A percentile compares a stretch with the other conserved stretches of the same genome.
Conservation (phyloP, 2,888 invertebrate genomes). For the Metellina segmentata region DNA sequence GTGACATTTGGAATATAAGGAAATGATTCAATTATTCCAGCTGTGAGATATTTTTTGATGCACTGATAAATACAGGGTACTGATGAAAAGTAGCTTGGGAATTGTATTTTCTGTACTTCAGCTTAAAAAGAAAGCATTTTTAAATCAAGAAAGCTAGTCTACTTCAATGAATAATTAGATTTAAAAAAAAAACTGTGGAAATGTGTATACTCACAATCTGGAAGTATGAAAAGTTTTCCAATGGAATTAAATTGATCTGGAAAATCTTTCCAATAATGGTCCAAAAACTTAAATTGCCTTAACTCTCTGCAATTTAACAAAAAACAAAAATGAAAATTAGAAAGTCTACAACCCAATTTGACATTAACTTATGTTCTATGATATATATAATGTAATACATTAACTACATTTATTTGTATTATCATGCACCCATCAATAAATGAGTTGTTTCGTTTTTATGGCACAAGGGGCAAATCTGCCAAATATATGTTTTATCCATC, state of each 20-base stretch:
- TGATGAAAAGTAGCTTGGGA: constrained; percentile 84
- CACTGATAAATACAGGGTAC: constrained; percentile 89
- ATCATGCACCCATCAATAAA: no score
- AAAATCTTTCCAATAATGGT: constrained; percentile 93
- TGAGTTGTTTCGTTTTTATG: no score
- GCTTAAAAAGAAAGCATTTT: constrained; percentile 78
- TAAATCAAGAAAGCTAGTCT: not conserved
- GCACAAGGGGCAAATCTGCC: no score
- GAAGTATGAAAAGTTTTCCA: constrained; percentile 27
- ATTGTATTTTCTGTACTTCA: constrained; percentile 79
- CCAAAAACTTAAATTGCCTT: constrained; percentile 86
- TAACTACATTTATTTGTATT: no score
- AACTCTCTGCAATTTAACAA: constrained; percentile 84
- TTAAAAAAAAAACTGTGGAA: not conserved
- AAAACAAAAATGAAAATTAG: not conserved
- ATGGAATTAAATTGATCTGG: constrained; percentile 84
- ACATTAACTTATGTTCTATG: no score
- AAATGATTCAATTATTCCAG: constrained; percentile 84
- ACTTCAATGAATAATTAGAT: not conserved
- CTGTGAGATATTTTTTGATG: constrained; percentile 85
- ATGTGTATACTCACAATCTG: constrained; percentile 40
- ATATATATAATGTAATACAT: no score
- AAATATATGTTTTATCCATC: no score
- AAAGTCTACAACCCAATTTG: no score
- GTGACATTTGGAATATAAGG: constrained; percentile 89